Evolutionary conservation across 2,797 vertebrate species (phyloP).

Genomic region (Pseudochromis fuscus): DNA sequence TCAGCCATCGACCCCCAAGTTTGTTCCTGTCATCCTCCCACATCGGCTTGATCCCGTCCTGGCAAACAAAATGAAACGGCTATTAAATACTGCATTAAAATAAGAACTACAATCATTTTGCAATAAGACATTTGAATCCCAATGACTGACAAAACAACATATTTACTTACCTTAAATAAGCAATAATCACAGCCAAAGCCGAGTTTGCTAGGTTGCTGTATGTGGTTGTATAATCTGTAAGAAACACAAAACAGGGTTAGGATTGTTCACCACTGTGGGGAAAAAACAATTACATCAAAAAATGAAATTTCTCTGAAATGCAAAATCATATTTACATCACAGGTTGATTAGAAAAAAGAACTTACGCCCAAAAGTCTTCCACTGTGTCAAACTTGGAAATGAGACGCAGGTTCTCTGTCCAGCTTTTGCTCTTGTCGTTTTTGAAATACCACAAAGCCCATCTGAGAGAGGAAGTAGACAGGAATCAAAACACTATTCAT

Average conservation of each 20-base stretch:
- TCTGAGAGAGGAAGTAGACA: conserved; percentile 64
- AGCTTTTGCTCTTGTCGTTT: conserved; percentile 90
- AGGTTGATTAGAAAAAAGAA: conserved; percentile 32
- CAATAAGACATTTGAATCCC: background rate
- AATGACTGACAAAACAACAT: background rate
- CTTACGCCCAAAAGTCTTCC: conserved; percentile 91
- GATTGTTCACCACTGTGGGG: no score
- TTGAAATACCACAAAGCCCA: conserved; percentile 92
- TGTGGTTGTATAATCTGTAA: conserved; percentile 89
- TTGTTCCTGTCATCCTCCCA: conserved; percentile 91
- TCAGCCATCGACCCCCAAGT: conserved; percentile 88
- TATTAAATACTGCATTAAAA: background rate
- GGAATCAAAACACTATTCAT: conserved; percentile 5
- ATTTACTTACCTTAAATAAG: conserved; percentile 87
- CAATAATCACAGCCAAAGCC: conserved; percentile 88
- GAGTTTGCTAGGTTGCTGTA: conserved; percentile 90
- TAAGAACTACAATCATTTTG: background rate
- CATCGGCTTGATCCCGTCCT: conserved; percentile 91
- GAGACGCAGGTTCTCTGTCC: conserved; percentile 88
- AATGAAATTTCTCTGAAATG: background rate
- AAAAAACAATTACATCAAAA: background rate
- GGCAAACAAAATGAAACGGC: background rate
- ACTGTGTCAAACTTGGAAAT: conserved; percentile 90
- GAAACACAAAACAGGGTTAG: conserved; percentile 35
- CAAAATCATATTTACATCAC: background rate